Conservation (phyloP, 2,797 vertebrate genomes). For the Phrynocephalus guinanensis region DNA sequence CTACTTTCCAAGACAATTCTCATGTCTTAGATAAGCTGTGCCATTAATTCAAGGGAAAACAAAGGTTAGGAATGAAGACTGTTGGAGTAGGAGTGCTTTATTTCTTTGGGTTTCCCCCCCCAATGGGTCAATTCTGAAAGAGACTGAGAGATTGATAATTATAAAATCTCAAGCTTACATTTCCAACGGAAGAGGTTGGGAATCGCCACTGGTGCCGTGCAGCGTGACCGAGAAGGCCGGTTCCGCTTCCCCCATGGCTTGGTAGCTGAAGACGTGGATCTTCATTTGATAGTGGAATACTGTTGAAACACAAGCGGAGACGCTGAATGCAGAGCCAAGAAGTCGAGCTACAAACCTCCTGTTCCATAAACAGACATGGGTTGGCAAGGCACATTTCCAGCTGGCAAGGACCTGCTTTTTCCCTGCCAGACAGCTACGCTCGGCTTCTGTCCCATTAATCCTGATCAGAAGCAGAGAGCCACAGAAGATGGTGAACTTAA, state of each 20-base stretch:
- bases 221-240: conserved; percentile 87
- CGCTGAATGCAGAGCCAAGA: background rate
- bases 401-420: background rate
- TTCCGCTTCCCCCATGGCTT: conserved; percentile 78
- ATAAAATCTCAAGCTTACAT: conserved; percentile 82
- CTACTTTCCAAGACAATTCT: no score
- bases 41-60: background rate
- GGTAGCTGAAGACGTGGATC: conserved; percentile 93
- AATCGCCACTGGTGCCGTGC: conserved; percentile 84
- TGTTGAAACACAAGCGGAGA: conserved; percentile 59
- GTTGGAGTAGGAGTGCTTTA: no score
- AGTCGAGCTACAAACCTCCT: background rate
- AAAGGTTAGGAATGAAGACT: background rate
- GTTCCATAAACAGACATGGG: background rate
- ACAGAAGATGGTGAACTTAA: background rate
- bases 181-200: conserved; percentile 81
- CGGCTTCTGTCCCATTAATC: background rate
- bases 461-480: background rate
- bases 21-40: background rate
- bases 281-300: conserved; percentile 99
- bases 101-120: background rate
- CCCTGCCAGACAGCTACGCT: background rate
- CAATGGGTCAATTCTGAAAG: background rate
- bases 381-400: rapidly evolving
- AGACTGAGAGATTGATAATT: background rate